Evolutionary conservation across 2,113 vertebrate species (phyloP), one percentile per base, ranked within the genome.

Genomic region (Myrmecophaga tridactyla): DNA sequence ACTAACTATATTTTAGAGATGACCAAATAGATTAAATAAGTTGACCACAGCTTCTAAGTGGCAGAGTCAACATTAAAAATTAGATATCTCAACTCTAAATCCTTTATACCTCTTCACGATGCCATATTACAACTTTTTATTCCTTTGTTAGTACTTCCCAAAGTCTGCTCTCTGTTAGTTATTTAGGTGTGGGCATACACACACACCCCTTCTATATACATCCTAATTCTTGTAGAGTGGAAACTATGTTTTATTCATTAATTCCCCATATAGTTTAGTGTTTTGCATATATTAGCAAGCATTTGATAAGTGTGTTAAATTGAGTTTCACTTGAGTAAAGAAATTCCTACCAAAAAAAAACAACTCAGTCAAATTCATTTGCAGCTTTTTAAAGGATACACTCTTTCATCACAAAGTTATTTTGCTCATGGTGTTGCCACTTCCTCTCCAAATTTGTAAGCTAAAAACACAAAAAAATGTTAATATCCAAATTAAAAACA

Each of bases 401-500:
- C 96, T 99, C 99, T 98, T 99, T 99, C 99, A 99, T 99, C 73
- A 99, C 99, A 95, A 99, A 99, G 98, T 99, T 99, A 98, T 99
- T 99, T 98, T 99, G 99, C 93, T 99, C 99, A 96, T 98, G 98
- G 94, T 99, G 99, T 92, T 99, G 99, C 99, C 99, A 99, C 94
- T 99, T 99, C 98, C 99, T 99, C 97, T 99, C 99, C 98, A 99
- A 98, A 98, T 99, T 99, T 86, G 98, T 98, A 96, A 99, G 99
- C 99, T 99, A 94, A 92, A 98, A 97, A 92, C 82, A 97, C 27
- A 98, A 78, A 46, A 89, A 92, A 97, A 94, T 56, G 80, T 97
- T 94, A 94, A 85, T 17, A 95, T 3, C 75, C 89, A 93, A 94
- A 97, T 48, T 83, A 3, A 96, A 97, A 98, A 96, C 0, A 0